Base-by-base conservation (phyloP, 2,113 vertebrate genomes). In the Penelope pileata region DNA sequence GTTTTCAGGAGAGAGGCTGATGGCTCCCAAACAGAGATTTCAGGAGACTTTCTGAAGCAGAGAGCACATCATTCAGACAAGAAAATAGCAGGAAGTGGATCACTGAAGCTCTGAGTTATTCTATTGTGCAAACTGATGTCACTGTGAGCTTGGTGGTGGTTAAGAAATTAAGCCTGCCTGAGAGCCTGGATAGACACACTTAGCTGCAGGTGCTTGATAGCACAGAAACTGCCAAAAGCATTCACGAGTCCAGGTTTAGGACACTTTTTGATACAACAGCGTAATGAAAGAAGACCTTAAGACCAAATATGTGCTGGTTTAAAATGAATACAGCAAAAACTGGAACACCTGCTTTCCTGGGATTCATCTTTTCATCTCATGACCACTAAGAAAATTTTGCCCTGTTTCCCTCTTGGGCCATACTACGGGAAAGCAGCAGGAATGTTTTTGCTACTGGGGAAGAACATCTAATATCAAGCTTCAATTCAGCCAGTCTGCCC, bases 11-110 rank as follows among this genome's bases (percentile, higher is more conserved):
- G 18, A 8, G 45, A 90, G 29, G 72, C 36, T 88, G 90, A 80
- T 83, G 59, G 30, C 51, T 93, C 83, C 82, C 75, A 92, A 74
- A 73, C 62, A 88, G 74, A 89, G 82, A 83, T 36, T 94, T 81
- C 76, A 40, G 75, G 43, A 93, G 47, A 17, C 23, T 73, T 74
- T 86, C 82, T 75, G 32, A 87, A 78, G 51, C 36, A 77, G 38
- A 17, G 51, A 75, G 24, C 21, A 8, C 10, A 3, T 43, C 40
- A 54, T 45, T 93, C 53, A 91, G 34, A 40, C 2, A 19, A 83
- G 54, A 45, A 85, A 92, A 73, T 6, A 16, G 12, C 2, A 3
- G 21, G 11, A 77, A 94, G 42, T 10, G 43, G 60, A 88, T 60
- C 12, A 16, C 0, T 27, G 56, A 48, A 82, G 13, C 15, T 85